These are phyloP conservation scores for Osedax frankpressi DNA, from an alignment of 2,888 invertebrate genomes.

Conservation along the genomic window DNA sequence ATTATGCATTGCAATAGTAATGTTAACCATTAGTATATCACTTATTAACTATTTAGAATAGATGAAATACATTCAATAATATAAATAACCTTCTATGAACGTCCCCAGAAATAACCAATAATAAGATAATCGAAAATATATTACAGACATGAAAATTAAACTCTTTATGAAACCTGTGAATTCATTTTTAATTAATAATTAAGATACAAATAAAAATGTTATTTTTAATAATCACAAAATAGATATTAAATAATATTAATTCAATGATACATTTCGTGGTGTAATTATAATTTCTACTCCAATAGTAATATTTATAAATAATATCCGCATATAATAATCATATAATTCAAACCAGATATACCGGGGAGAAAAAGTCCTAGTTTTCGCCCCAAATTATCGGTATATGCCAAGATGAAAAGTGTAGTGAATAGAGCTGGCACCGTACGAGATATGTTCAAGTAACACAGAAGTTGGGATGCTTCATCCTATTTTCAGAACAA, in stretches of 20 bases:
- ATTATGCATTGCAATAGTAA: too few relatives aligned
- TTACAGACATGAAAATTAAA: neutral
- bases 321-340: too few relatives aligned
- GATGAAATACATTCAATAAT: too few relatives aligned
- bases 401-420: constrained; percentile 11
- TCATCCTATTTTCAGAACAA: neutral
- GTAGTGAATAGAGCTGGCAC: constrained; percentile 13
- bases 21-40: too few relatives aligned
- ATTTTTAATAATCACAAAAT: too few relatives aligned
- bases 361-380: constrained; percentile 14
- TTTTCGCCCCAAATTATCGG: constrained; percentile 8
- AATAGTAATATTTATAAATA: too few relatives aligned
- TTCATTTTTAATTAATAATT: neutral
- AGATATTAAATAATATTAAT: too few relatives aligned
- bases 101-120: neutral
- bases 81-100: neutral
- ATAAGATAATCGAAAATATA: neutral
- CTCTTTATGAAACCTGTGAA: neutral
- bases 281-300: too few relatives aligned
- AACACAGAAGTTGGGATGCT: constrained; percentile 6
- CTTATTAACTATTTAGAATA: too few relatives aligned
- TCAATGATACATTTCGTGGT: too few relatives aligned
- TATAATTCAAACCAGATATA: neutral
- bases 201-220: too few relatives aligned
- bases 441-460: constrained; percentile 4